Base-by-base conservation (phyloP, 30 jellyfish, hydroid and myxozoan species). In the Hydra vulgaris region DNA sequence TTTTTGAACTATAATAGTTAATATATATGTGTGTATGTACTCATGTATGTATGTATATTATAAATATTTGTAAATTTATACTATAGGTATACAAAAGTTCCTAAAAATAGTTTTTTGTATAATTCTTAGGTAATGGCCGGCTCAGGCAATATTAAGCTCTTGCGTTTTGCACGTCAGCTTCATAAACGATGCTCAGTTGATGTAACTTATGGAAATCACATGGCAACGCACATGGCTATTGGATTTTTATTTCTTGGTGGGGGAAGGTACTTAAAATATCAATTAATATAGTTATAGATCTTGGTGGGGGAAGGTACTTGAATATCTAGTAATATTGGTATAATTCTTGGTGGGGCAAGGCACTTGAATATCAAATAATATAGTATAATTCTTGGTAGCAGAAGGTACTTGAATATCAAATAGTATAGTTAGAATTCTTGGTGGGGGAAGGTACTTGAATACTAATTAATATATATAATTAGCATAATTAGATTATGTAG, bases 201-300 rank as follows among this genome's bases (percentile, higher is more conserved):
- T 40, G 76, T 87, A 7, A 55, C 96, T 0, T 92, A 92, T 76
- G 98, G 98, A 23, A 78, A 83, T 20, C 96, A 92, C 74, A 53
- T 87, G 91, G 98, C 98, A 17, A 66, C 66, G 17, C 96, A 92
- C 27, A 92, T 92, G 98, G 96, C 98, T 19, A 87, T 92, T 53
- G 98, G 98, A 5, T 87, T 92, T 81, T 84, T 92, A 71, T 92
- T 92, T 68, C 87, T 92, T 15, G 98, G 98, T 18, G 96, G 92
- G 52, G 98, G 98, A 74, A 92, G 96, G 98, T 92, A 73, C n/a
- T n/a, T n/a, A n/a, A n/a, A n/a, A n/a, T n/a, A n/a, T n/a, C n/a
- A n/a, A n/a, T n/a, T n/a, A n/a, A n/a, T n/a, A n/a, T n/a, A n/a
- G 78, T 74, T 56, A 56, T 56, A 15, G n/a, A 56, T 15, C 17